A percentile compares a stretch with the other conserved stretches of the same genome.
phyloP scores from a whole-genome alignment of 2,888 invertebrate species.

The Pyrocoelia pectoralis region DNA sequence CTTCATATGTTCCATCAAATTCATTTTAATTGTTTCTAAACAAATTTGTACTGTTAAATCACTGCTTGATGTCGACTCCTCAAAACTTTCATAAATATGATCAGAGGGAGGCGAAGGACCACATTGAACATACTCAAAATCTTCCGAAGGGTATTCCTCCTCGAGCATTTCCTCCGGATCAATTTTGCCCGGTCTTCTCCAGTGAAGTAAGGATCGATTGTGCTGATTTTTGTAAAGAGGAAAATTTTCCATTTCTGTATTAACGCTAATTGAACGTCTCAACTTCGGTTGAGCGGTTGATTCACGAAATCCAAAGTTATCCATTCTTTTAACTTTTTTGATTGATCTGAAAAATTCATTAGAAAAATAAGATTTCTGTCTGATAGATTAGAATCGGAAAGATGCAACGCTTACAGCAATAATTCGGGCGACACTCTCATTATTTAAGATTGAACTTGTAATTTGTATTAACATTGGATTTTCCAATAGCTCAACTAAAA shows the following conservation, averaged over 20 bases:
- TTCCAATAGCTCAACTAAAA: too few species aligned
- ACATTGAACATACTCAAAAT: conserved; percentile 80
- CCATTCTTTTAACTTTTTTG: conserved; percentile 38
- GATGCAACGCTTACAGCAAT: conserved; percentile 1
- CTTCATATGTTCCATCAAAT: conserved; percentile 77
- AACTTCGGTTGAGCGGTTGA: conserved; percentile 50
- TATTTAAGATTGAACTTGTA: too few species aligned
- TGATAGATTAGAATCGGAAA: neutral
- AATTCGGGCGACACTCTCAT: neutral
- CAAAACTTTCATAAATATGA: conserved; percentile 84
- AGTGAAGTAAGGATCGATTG: conserved; percentile 38
- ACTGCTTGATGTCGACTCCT: conserved; percentile 70
- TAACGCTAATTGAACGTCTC: conserved; percentile 60
- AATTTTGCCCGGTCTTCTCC: conserved; percentile 37
- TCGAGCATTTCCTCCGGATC: conserved; percentile 64
- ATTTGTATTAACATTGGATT: too few species aligned
- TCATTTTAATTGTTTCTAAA: conserved; percentile 75
- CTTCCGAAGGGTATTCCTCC: conserved; percentile 73
- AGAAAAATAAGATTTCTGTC: neutral
- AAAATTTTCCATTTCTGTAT: conserved; percentile 56
- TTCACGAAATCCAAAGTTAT: conserved; percentile 58
- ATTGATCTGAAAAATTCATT: conserved; percentile 12
- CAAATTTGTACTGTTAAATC: conserved; percentile 77
- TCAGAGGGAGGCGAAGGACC: conserved; percentile 83
- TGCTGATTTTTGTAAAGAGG: conserved; percentile 54